phyloP scores from a whole-genome alignment of 2,797 vertebrate species.

The Apogon talboti region DNA sequence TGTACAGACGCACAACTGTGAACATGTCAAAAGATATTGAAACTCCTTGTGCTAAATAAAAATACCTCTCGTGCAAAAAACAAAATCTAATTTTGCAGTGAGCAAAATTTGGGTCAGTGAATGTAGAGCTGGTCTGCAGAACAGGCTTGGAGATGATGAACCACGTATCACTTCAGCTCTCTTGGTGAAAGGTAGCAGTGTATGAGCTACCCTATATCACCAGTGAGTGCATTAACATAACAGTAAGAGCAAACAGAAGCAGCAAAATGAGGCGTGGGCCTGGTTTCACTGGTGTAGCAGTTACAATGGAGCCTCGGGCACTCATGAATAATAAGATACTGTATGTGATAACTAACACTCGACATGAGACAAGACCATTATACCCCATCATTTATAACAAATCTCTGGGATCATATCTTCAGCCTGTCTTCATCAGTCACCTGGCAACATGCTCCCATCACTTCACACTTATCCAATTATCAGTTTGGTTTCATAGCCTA shows the following conservation, averaged over 20 bases:
- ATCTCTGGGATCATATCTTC: constrained; percentile 25
- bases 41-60: constrained; percentile 4
- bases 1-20: constrained; percentile 9
- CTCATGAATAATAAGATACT: constrained; percentile 73
- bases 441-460: constrained; percentile 42
- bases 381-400: constrained; percentile 34
- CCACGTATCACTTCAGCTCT: constrained; percentile 48
- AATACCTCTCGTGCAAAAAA: constrained; percentile 22
- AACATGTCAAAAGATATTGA: constrained; percentile 1
- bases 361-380: constrained; percentile 47
- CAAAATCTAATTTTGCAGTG: constrained; percentile 21
- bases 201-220: constrained; percentile 16
- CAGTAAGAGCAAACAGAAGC: constrained; percentile 61
- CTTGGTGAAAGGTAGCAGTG: constrained; percentile 53
- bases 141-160: constrained; percentile 36
- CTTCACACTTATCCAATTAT: constrained; percentile 45
- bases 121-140: constrained; percentile 51
- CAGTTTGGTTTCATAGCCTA: constrained; percentile 41
- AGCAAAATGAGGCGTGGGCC: constrained; percentile 76
- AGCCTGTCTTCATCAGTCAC: constrained; percentile 46
- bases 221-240: constrained; percentile 63
- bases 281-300: constrained; percentile 66
- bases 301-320: constrained; percentile 67
- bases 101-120: constrained; percentile 72
- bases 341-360: constrained; percentile 66